phyloP scores from a whole-genome alignment of 2,113 vertebrate genomes.

The Thomomys bottae region DNA sequence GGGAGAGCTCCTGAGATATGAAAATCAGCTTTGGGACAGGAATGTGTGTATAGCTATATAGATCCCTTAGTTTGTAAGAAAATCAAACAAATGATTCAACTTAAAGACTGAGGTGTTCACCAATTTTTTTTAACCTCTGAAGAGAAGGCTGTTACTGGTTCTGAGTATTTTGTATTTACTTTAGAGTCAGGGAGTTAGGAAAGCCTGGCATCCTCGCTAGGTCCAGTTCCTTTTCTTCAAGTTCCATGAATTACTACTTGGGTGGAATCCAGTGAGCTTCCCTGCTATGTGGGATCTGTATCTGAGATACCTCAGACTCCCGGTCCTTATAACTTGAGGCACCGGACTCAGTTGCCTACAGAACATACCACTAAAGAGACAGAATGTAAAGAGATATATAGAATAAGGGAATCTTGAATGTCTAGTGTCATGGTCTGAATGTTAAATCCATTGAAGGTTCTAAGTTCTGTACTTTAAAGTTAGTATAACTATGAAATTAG shows the following conservation, averaged over 20 bases:
- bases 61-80: slow-evolving; percentile 6
- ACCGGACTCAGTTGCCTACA: fast-evolving
- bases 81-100: neutral
- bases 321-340: neutral
- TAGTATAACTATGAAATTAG: neutral
- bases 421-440: neutral
- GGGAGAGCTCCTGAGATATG: neutral
- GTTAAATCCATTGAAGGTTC: neutral
- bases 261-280: neutral
- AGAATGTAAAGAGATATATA: neutral
- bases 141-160: neutral
- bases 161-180: neutral
- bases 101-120: slow-evolving; percentile 18
- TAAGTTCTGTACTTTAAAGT: neutral
- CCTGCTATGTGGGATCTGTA: neutral
- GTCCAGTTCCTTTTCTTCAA: neutral
- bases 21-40: neutral
- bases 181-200: neutral
- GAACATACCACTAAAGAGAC: neutral
- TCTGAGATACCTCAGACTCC: neutral
- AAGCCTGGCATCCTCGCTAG: neutral
- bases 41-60: neutral
- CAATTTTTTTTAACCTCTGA: neutral
- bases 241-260: neutral
- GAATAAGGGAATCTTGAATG: neutral